phyloP scores from a whole-genome alignment of 2,797 vertebrate genomes.

The Anguilla megastoma region DNA sequence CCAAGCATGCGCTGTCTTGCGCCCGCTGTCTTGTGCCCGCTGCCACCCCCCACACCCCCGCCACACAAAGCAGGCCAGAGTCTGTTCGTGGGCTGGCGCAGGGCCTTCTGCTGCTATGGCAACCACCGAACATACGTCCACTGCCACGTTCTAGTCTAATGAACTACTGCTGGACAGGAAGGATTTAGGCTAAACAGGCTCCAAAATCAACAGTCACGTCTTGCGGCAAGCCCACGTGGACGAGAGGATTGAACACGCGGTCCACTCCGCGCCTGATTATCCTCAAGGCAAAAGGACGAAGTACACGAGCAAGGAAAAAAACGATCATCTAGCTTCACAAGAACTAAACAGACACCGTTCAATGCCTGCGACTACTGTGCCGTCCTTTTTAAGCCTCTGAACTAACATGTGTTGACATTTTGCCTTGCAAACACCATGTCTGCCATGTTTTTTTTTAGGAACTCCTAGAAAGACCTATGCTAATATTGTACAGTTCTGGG shows the following conservation, averaged over 20 bases:
- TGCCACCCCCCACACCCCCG: neutral
- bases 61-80: slow-evolving; percentile 34
- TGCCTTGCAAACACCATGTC: neutral
- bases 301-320: neutral
- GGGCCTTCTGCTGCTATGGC: slow-evolving; percentile 46
- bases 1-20: neutral
- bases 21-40: neutral
- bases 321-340: neutral
- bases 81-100: slow-evolving; percentile 42
- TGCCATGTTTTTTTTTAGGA: neutral
- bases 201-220: slow-evolving; percentile 1
- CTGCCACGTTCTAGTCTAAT: slow-evolving; percentile 34
- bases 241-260: slow-evolving; percentile 33
- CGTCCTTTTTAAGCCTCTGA: neutral
- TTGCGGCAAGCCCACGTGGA: slow-evolving; percentile 29
- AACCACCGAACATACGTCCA: slow-evolving; percentile 46
- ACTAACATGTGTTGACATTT: neutral
- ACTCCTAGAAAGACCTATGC: neutral
- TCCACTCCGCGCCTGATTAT: slow-evolving; percentile 16
- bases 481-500: neutral
- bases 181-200: slow-evolving; percentile 33
- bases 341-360: neutral
- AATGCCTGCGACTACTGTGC: neutral
- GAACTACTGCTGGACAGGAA: slow-evolving; percentile 36
- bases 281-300: neutral